Percentiles rank a stretch among this genome's conserved stretches.
phyloP scores from a whole-genome alignment of 2,113 vertebrate genomes.

The Pollachius pollachius region DNA sequence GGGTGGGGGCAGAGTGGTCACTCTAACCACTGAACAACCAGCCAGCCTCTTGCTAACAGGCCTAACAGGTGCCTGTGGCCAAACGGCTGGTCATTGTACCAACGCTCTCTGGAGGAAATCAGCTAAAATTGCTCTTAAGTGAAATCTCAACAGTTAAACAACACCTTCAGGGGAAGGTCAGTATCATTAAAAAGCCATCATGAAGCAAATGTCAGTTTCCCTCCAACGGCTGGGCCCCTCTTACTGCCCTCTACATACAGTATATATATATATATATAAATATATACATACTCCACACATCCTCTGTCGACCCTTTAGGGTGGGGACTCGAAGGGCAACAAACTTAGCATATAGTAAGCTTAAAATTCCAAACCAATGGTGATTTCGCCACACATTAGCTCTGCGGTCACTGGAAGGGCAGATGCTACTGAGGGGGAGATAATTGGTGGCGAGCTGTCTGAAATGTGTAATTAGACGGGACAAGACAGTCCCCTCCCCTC shows the following conservation, averaged over 20 bases:
- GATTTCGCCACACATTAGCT: conserved; percentile 65
- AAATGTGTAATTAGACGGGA: conserved; percentile 79
- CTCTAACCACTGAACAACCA: conserved; percentile 25
- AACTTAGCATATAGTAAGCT: conserved; percentile 55
- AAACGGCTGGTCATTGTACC: conserved; percentile 33
- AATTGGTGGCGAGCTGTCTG: conserved; percentile 77
- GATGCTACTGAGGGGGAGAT: conserved; percentile 75
- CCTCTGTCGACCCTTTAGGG: conserved; percentile 20
- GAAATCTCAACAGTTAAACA: conserved; percentile 17
- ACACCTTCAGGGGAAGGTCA: background rate
- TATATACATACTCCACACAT: too few species aligned
- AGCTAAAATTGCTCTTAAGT: conserved; percentile 21
- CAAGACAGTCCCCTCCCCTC: conserved; percentile 68
- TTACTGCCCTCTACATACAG: too few species aligned
- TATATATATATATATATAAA: too few species aligned
- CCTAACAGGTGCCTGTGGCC: conserved; percentile 34
- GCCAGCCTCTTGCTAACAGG: conserved; percentile 21
- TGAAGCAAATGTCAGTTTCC: too few species aligned
- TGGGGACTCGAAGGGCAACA: conserved; percentile 25
- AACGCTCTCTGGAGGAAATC: conserved; percentile 36
- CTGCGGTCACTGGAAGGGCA: conserved; percentile 75
- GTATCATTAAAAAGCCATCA: too few species aligned
- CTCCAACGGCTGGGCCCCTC: too few species aligned
- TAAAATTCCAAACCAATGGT: conserved; percentile 47
- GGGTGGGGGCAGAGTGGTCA: conserved; percentile 13